Conservation (phyloP, 2,113 vertebrate species). For the Callipepla californica region DNA sequence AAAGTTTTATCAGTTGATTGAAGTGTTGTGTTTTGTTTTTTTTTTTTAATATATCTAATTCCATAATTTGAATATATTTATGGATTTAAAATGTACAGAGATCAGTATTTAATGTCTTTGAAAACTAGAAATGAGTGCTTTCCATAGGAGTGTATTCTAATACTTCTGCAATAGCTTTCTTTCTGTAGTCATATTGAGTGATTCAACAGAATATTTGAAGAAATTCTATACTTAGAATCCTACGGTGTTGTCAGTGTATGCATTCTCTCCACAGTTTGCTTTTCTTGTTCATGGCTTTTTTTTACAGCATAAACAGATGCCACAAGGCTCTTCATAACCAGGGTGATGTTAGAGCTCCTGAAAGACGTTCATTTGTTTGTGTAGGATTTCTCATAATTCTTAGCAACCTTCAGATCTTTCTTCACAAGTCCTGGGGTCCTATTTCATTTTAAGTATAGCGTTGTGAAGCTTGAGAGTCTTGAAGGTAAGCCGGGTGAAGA, state of each 20-base stretch:
- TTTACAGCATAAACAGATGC: not conserved
- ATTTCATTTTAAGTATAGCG: not conserved
- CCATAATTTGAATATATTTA: not conserved
- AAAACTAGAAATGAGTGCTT: not conserved
- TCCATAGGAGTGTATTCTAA: not conserved
- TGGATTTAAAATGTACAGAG: not conserved
- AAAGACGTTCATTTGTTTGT: accelerated
- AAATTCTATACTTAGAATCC: not conserved
- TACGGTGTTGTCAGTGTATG: not conserved
- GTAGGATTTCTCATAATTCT: not conserved
- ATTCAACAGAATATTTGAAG: not conserved
- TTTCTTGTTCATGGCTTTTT: not conserved
- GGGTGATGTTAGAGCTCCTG: not conserved
- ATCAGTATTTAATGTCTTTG: not conserved
- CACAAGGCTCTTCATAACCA: not conserved
- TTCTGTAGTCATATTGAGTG: not conserved
- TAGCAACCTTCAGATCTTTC: not conserved
- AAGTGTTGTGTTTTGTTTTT: not conserved
- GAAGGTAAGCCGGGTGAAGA: not conserved
- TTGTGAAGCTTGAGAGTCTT: not conserved
- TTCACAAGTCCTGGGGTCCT: not conserved
- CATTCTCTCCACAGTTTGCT: not conserved
- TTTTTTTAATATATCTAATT: not conserved
- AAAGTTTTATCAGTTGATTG: not conserved
- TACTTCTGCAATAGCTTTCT: not conserved